Percentiles rank a stretch among this genome's conserved stretches.
Conservation (phyloP, 2,888 invertebrate species). For the Pedicia rivosa region DNA sequence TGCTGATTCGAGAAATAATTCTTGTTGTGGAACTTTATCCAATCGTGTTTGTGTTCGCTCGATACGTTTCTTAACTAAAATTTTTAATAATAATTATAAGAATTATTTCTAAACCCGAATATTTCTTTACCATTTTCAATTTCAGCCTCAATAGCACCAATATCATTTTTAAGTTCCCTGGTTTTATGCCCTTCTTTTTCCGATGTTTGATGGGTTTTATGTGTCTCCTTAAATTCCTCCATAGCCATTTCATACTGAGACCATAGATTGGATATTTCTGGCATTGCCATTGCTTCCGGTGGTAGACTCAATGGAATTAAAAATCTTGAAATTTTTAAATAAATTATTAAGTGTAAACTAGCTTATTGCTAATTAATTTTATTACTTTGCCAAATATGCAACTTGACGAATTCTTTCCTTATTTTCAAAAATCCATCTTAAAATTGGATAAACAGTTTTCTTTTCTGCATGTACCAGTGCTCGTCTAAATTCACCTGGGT, state of each 20-base stretch:
- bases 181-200: slow-evolving; percentile 45
- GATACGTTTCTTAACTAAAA: slow-evolving; percentile 14
- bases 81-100: background rate
- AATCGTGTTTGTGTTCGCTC: slow-evolving; percentile 13
- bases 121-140: slow-evolving; percentile 47
- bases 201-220: slow-evolving; percentile 50
- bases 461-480: slow-evolving; percentile 48
- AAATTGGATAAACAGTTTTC: slow-evolving; percentile 54
- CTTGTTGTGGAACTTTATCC: slow-evolving; percentile 15
- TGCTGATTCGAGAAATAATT: slow-evolving; percentile 14
- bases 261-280: slow-evolving; percentile 51
- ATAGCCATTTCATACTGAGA: slow-evolving; percentile 58
- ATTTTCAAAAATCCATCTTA: slow-evolving; percentile 65
- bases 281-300: slow-evolving; percentile 54
- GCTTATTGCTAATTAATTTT: background rate
- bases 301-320: slow-evolving; percentile 50
- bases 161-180: slow-evolving; percentile 69
- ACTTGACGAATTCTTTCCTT: slow-evolving; percentile 60
- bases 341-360: background rate
- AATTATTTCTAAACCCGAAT: background rate
- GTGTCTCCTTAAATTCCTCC: slow-evolving; percentile 64
- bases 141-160: slow-evolving; percentile 75
- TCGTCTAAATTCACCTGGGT: slow-evolving; percentile 27
- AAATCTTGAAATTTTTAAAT: slow-evolving; percentile 27
- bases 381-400: slow-evolving; percentile 64